Base-by-base conservation (phyloP, 2,797 vertebrate genomes). In the Acrossocheilus fasciatus region DNA sequence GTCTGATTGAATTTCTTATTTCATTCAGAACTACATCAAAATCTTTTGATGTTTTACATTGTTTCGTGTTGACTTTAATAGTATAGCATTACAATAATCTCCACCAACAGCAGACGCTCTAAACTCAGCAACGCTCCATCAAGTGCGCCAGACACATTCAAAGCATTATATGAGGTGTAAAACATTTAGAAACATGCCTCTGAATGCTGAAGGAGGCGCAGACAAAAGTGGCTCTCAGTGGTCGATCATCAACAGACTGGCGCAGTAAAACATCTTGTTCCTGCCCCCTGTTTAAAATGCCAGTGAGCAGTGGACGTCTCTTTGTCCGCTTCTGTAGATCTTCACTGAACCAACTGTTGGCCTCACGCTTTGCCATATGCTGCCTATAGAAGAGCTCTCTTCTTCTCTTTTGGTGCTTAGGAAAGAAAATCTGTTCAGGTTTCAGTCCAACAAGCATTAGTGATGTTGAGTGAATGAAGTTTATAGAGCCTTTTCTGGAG, bases 311-410 rank as follows among this genome's bases (percentile, higher is more conserved):
- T 89, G 80, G 0, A 92, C 68, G 77, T 89, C 96, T 96, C 95
- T 96, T 92, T 95, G 94, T 90, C 72, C 85, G 78, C 91, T 88
- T 92, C 95, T 95, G 94, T 94, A 94, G 94, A 93, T 93, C 93
- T 94, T 94, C 94, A 93, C 94, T 94, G 93, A 94, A 93, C 95
- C 96, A 95, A 96, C 93, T 95, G 95, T 93, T 96, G 95, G 95
- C 94, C 94, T 95, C 94, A 93, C 93, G 94, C 94, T 93, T 95
- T 93, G 95, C 96, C 96, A 96, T 96, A 96, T 96, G 96, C 96
- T 96, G 96, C 95, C 93, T 95, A 91, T 93, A 92, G 93, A 91
- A 93, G 94, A 95, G 94, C 87, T 94, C 93, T 96, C 95, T 96
- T 95, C 94, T 92, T 93, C 91, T 91, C 94, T 94, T 95, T 87